Evolutionary conservation across 2,888 invertebrate genomes (phyloP).

Genomic region (Leucophenga montana): DNA sequence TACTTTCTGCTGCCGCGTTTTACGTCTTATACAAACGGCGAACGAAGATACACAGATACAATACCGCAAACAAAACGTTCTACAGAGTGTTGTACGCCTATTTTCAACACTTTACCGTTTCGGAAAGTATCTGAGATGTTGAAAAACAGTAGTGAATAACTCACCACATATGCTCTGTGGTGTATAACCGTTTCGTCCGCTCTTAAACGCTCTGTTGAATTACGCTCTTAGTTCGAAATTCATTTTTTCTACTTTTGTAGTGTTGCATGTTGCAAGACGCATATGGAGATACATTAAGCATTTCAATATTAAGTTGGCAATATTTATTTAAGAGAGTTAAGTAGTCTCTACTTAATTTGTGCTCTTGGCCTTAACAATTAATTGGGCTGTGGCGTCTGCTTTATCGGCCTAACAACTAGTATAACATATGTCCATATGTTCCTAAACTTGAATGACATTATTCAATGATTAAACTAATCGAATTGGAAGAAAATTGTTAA

Average conservation of each 20-base stretch:
- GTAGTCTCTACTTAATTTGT: slow-evolving; percentile 24
- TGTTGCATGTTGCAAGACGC: slow-evolving; percentile 10
- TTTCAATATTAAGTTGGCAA: slow-evolving; percentile 19
- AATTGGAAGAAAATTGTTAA: too few species aligned
- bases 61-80: slow-evolving; percentile 33
- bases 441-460: too few species aligned
- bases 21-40: slow-evolving; percentile 34
- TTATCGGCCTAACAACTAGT: too few species aligned
- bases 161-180: slow-evolving; percentile 18
- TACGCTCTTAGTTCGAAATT: slow-evolving; percentile 28
- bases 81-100: background rate
- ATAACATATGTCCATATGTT: too few species aligned
- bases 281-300: background rate
- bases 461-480: too few species aligned
- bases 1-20: slow-evolving; percentile 18
- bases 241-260: background rate
- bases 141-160: background rate
- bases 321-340: slow-evolving; percentile 46
- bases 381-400: too few species aligned
- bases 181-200: slow-evolving; percentile 23
- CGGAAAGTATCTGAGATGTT: too few species aligned
- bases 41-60: slow-evolving; percentile 49
- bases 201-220: too few species aligned
- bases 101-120: background rate
- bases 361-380: too few species aligned